phyloP scores from a whole-genome alignment of 1,140 invertebrate species.

The Drosophila saltans region DNA sequence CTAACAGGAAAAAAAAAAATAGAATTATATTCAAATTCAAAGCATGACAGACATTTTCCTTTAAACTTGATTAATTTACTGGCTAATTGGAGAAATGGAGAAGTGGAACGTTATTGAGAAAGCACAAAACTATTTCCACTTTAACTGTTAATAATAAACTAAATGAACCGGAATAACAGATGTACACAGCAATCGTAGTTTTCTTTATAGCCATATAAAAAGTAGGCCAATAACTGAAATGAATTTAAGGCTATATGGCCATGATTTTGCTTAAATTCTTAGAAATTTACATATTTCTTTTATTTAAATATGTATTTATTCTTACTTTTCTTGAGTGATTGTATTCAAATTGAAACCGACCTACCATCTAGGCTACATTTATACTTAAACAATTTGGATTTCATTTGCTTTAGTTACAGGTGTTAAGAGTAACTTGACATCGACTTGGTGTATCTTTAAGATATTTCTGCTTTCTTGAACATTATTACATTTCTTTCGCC shows the following conservation, averaged over 20 bases:
- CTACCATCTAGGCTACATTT: no score
- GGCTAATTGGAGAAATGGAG: not conserved
- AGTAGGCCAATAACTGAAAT: no score
- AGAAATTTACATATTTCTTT: no score
- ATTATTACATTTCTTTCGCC: slow-evolving; percentile 33
- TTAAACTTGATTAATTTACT: not conserved
- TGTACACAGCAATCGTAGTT: no score
- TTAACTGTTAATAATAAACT: not conserved
- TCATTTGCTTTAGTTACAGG: no score
- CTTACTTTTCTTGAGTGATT: no score
- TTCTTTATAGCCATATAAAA: no score
- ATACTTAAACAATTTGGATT: no score
- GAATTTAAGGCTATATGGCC: no score
- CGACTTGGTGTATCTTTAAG: slow-evolving; percentile 2
- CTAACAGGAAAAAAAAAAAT: not conserved
- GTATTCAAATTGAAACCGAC: no score
- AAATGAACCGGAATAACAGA: not conserved
- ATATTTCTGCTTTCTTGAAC: slow-evolving; percentile 32
- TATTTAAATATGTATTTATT: no score
- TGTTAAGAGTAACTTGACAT: slow-evolving; percentile 8
- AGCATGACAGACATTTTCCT: not conserved
- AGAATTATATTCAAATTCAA: not conserved
- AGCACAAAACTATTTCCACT: not conserved
- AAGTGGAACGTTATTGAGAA: not conserved
- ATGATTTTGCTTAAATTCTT: no score